These are phyloP conservation scores for Buceros bicornis DNA, from an alignment of 2,797 vertebrate species.

Conservation along the genomic window DNA sequence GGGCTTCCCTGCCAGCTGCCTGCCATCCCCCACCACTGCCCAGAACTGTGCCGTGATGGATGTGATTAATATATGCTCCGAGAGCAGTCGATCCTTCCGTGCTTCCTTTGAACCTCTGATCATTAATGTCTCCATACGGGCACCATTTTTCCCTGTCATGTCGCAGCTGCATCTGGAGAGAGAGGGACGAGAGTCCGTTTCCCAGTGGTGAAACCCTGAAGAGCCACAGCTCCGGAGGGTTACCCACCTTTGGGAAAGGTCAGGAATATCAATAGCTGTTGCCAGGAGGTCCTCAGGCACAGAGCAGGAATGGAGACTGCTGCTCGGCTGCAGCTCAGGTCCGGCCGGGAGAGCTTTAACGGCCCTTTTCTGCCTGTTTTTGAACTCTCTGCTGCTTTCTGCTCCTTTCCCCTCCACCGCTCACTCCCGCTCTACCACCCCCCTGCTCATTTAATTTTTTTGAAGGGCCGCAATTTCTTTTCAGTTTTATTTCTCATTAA, in stretches of 20 bases:
- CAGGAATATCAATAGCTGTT: slow-evolving; percentile 15
- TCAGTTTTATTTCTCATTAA: slow-evolving; percentile 74
- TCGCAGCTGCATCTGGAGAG: slow-evolving; percentile 22
- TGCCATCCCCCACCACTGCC: neutral
- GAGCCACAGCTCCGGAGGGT: neutral
- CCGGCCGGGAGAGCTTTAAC: neutral
- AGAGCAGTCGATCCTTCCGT: slow-evolving; percentile 29
- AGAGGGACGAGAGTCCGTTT: neutral
- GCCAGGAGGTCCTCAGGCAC: slow-evolving; percentile 12
- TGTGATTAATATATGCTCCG: slow-evolving; percentile 36
- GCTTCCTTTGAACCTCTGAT: slow-evolving; percentile 55
- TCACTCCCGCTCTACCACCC: neutral
- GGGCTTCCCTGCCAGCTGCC: neutral
- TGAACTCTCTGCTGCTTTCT: neutral
- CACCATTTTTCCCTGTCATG: slow-evolving; percentile 64
- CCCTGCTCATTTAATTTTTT: neutral
- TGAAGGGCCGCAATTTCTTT: slow-evolving; percentile 54
- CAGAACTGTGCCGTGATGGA: neutral
- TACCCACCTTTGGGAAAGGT: slow-evolving; percentile 49
- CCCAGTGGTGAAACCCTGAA: neutral
- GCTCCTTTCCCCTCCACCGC: neutral
- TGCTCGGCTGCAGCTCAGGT: neutral
- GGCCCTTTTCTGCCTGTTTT: neutral
- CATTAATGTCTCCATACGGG: slow-evolving; percentile 60
- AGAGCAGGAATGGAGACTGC: neutral